phyloP scores from a whole-genome alignment of 2,113 vertebrate genomes.

The Eulacestoma nigropectus region DNA sequence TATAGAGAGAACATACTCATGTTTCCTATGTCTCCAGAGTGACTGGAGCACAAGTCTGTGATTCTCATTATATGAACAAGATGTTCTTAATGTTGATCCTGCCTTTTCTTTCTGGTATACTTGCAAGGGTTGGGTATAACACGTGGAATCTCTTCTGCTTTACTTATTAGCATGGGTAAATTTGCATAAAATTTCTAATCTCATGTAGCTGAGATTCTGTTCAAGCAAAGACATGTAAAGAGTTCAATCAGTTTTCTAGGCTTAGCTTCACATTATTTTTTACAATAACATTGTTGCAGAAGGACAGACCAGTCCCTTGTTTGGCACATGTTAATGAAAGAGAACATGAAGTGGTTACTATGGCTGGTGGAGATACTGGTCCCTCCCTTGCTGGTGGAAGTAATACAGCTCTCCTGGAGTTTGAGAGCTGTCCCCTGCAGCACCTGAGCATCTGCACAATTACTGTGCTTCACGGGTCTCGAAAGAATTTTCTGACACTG shows the following conservation, averaged over 20 bases:
- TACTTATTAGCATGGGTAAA: background rate
- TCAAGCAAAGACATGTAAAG: background rate
- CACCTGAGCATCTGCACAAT: background rate
- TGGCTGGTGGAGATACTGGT: background rate
- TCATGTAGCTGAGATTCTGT: background rate
- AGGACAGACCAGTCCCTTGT: background rate
- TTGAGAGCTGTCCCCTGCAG: background rate
- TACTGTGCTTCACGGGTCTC: background rate
- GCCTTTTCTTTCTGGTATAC: background rate
- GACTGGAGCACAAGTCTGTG: background rate
- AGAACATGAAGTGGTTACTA: background rate
- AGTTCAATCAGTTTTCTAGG: background rate
- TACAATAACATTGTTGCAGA: background rate
- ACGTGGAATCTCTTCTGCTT: background rate
- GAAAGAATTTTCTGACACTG: background rate
- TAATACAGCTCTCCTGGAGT: background rate
- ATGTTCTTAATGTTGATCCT: background rate
- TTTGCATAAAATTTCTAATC: background rate
- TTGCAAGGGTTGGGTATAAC: background rate
- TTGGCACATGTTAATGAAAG: background rate
- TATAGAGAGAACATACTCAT: background rate
- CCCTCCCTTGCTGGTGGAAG: background rate
- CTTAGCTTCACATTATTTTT: background rate
- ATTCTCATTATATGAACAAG: constrained; percentile 34
- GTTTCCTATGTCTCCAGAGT: constrained; percentile 28